Percentiles rank a stretch among this genome's conserved stretches.
Evolutionary conservation across 2,113 vertebrate species (phyloP).

Genomic region (Pica pica): DNA sequence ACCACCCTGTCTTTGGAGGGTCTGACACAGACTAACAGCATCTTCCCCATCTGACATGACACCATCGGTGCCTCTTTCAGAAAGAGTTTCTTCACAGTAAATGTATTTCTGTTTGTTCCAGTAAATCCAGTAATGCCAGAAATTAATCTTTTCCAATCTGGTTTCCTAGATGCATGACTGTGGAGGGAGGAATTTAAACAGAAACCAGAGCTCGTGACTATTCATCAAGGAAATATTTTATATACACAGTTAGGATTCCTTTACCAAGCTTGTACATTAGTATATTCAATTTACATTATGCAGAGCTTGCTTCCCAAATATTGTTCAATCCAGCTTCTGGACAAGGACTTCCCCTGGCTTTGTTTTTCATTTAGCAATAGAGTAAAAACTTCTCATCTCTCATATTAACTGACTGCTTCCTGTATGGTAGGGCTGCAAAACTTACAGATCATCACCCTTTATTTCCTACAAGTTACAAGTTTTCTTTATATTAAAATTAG

Average conservation of each 20-base stretch:
- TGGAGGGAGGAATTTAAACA: slow-evolving; percentile 66
- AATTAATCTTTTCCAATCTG: background rate
- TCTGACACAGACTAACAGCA: background rate
- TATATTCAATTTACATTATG: background rate
- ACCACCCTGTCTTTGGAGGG: background rate
- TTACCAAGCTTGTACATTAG: slow-evolving; percentile 47
- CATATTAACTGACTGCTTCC: background rate
- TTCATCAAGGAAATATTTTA: slow-evolving; percentile 60
- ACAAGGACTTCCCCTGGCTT: background rate
- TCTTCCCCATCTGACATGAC: background rate
- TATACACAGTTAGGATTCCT: slow-evolving; percentile 39
- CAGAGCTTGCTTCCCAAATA: slow-evolving; percentile 15
- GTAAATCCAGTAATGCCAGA: slow-evolving; percentile 1
- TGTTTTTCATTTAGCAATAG: background rate
- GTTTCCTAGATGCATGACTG: slow-evolving; percentile 17
- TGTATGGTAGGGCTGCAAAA: background rate
- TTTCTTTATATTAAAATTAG: background rate
- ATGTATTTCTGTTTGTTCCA: background rate
- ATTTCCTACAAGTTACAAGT: background rate
- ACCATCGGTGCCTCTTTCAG: background rate
- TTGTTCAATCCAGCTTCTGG: background rate
- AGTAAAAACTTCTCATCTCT: background rate
- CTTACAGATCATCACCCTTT: background rate
- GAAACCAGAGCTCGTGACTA: slow-evolving; percentile 57
- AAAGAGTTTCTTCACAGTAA: background rate